Evolutionary conservation across 2,888 invertebrate genomes (phyloP), one percentile per base, ranked within the genome.

Genomic region (Horisme vitalbata): DNA sequence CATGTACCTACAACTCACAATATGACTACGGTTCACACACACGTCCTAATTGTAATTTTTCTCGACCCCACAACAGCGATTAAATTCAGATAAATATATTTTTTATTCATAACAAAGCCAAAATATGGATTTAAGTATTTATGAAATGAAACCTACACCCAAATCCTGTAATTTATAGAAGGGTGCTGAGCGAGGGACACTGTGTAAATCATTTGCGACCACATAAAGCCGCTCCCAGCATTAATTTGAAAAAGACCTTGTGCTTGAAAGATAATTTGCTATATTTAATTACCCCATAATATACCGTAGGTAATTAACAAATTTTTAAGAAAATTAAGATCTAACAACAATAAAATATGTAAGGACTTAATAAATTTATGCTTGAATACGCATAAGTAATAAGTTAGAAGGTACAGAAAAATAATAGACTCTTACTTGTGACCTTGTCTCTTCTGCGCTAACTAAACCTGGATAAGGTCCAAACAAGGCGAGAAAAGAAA

Each of bases 141-240:
- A 65, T 68, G 61, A 64, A 63, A 66, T 63, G 64, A 61, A 57
- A 62, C 63, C 62, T 56, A 47, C 37, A 55, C 53, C 59, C 59
- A 49, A 63, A 67, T 55, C 63, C 54, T 58, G 41, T 68, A 68
- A 74, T 71, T 71, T 72, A 71, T 68, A 63, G 55, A 66, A 67
- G 59, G 56, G 57, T 55, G 54, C 18, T 37, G 41, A 32, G 43
- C 55, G 41, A 59, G 60, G 63, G 69, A 59, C 63, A 63, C 57
- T 65, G 52, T 60, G 64, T 70, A 71, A 71, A 70, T 72, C 65
- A 70, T 69, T 57, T 43, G 55, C 54, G 49, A 65, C 48, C 36
- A 52, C 48, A 50, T 48, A 54, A 52, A 49, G 41, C 52, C 53
- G 57, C 57, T 54, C 46, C 41, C 45, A 39, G 46, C 59, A 59